These are phyloP conservation scores for Natator depressus DNA, from an alignment of 2,113 vertebrate species.

Conservation along the genomic window DNA sequence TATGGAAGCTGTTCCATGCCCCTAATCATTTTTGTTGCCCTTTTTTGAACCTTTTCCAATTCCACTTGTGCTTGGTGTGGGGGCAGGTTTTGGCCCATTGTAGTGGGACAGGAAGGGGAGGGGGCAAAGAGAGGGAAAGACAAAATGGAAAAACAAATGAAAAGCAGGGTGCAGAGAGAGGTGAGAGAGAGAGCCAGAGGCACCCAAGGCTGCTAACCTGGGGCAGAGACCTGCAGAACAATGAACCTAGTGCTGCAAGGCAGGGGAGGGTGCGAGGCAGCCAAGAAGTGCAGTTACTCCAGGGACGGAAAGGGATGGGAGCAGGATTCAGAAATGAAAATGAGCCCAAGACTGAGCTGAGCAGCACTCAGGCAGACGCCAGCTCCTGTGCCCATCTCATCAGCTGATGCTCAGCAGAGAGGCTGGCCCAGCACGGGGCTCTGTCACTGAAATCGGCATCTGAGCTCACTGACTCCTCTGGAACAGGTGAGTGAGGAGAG, in stretches of 20 bases:
- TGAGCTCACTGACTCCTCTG: not conserved
- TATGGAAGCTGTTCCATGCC: no score
- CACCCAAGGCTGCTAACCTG: not conserved
- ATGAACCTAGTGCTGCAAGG: not conserved
- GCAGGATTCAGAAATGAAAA: not conserved
- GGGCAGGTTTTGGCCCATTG: not conserved
- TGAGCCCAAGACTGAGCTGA: not conserved
- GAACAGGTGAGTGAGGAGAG: not conserved
- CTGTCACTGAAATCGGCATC: not conserved
- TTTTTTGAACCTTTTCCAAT: no score
- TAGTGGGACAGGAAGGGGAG: not conserved
- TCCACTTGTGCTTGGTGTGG: not conserved
- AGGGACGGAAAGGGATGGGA: not conserved
- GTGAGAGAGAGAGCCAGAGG: not conserved
- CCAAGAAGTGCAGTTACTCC: not conserved
- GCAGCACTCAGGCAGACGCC: not conserved
- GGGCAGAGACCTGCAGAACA: not conserved
- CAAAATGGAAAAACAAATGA: no score
- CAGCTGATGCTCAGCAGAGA: not conserved
- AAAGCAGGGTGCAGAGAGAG: no score
- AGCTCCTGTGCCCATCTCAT: not conserved
- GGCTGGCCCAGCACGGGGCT: not conserved
- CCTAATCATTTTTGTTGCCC: no score
- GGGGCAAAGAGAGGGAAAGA: not conserved
- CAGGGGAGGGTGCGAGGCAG: not conserved